Conservation (phyloP, 2,113 vertebrate genomes). For the Cryptoleucopteryx plumbea region DNA sequence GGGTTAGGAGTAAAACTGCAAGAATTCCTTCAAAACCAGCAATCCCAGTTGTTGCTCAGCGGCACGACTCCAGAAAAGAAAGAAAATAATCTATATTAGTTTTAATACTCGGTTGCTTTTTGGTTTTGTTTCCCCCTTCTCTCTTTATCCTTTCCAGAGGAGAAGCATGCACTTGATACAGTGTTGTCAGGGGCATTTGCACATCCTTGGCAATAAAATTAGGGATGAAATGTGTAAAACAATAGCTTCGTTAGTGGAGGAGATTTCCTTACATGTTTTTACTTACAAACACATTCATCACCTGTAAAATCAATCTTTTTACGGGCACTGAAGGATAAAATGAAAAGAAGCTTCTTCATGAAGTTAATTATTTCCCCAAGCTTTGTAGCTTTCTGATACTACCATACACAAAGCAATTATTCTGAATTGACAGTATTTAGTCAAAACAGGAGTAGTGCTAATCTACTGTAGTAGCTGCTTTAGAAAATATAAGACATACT, state of each 20-base stretch:
- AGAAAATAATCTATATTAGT: neutral
- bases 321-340: slow-evolving; percentile 19
- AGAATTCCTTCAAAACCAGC: neutral
- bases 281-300: neutral
- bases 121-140: neutral
- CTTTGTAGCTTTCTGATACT: neutral
- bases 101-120: neutral
- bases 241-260: neutral
- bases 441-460: neutral
- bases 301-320: slow-evolving; percentile 33
- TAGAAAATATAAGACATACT: neutral
- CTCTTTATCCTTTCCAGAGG: neutral
- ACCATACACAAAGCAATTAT: neutral
- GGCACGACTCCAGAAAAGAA: neutral
- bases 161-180: neutral
- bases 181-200: neutral
- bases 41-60: neutral
- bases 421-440: neutral
- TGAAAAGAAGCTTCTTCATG: neutral
- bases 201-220: neutral
- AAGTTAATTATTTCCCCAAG: slow-evolving; percentile 23
- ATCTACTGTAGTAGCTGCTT: neutral
- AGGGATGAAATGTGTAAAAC: neutral
- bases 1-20: neutral
- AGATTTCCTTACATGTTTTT: neutral